Evolutionary conservation across 2,113 vertebrate species (phyloP).

Genomic region (Alexandromys fortis): DNA sequence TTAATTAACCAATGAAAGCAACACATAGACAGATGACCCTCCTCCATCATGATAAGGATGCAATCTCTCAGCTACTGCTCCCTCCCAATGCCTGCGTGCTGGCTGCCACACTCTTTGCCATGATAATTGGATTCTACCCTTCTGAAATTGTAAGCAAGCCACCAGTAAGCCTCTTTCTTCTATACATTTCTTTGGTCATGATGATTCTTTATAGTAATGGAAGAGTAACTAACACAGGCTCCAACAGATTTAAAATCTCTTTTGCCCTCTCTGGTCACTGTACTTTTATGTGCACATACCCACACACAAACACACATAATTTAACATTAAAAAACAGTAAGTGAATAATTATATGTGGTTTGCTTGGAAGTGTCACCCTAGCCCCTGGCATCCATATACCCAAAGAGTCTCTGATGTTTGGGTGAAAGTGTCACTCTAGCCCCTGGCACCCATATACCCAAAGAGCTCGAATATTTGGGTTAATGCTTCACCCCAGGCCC

Average conservation of each 20-base stretch:
- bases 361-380: no score
- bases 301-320: not conserved
- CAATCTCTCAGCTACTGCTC: not conserved
- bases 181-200: not conserved
- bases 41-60: not conserved
- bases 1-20: no score
- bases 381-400: no score
- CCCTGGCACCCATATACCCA: no score
- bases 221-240: not conserved
- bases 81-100: no score
- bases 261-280: not conserved
- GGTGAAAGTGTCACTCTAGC: no score
- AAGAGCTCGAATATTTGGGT: no score
- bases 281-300: not conserved
- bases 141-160: not conserved
- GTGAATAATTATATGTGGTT: not conserved
- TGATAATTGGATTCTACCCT: not conserved
- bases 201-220: not conserved
- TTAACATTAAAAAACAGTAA: not conserved
- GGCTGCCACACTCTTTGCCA: not conserved
- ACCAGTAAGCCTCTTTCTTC: not conserved
- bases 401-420: no score
- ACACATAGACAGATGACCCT: no score
- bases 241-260: not conserved
- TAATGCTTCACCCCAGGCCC: no score